phyloP scores from a whole-genome alignment of 2,888 invertebrate genomes.

The Hirtodrosophila confusa region DNA sequence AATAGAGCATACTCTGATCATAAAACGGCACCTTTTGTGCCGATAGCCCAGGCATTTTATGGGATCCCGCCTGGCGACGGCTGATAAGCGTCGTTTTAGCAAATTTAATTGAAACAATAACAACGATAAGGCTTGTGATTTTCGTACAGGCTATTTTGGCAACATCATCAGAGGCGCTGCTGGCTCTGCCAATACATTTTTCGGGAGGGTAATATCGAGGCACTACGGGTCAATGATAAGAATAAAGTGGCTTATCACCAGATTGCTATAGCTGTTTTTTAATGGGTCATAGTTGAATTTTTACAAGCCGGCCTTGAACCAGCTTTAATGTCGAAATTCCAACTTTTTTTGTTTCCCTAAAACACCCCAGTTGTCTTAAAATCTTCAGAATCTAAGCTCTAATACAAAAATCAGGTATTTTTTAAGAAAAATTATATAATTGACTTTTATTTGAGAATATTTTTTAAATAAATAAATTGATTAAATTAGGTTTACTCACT shows the following conservation, averaged over 20 bases:
- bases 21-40: constrained; percentile 62
- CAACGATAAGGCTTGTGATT: constrained; percentile 23
- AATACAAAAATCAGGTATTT: too few species aligned
- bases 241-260: background rate
- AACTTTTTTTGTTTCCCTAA: too few species aligned
- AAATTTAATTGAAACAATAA: constrained; percentile 23
- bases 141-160: constrained; percentile 21
- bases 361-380: too few species aligned
- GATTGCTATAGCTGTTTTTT: background rate
- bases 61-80: constrained; percentile 45
- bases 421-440: too few species aligned
- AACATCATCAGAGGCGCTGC: constrained; percentile 12
- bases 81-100: constrained; percentile 54
- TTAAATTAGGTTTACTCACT: too few species aligned
- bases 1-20: constrained; percentile 32
- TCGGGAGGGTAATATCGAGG: background rate
- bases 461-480: too few species aligned
- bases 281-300: background rate
- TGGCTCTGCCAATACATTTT: background rate
- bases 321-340: too few species aligned
- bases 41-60: constrained; percentile 58
- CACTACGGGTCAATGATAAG: constrained; percentile 4
- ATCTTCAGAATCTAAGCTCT: too few species aligned
- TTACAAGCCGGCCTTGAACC: background rate
- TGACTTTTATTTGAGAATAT: too few species aligned